A percentile compares a stretch with the other conserved stretches of the same genome.
Conservation (phyloP, 2,797 vertebrate genomes). For the Acipenser ruthenus region DNA sequence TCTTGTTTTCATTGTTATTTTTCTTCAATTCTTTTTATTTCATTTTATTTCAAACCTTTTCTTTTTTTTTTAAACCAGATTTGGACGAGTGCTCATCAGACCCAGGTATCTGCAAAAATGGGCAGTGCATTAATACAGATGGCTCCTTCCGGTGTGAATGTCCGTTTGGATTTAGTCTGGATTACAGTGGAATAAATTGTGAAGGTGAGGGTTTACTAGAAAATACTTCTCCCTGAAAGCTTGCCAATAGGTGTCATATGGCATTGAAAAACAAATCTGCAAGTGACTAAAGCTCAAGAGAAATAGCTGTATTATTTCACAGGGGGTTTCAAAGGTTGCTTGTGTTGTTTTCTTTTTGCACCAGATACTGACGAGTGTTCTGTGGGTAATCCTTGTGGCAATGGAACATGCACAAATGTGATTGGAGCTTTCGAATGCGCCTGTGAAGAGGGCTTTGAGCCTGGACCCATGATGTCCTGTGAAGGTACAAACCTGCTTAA, state of each 20-base stretch:
- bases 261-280: no score
- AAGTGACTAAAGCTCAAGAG: not conserved
- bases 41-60: not conserved
- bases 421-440: slow-evolving; percentile 91
- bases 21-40: not conserved
- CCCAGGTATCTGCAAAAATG: slow-evolving; percentile 80
- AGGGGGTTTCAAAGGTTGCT: not conserved
- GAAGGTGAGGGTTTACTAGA: slow-evolving; percentile 56
- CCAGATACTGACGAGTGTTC: slow-evolving; percentile 89
- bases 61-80: slow-evolving; percentile 51
- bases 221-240: no score
- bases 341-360: not conserved
- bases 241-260: not conserved
- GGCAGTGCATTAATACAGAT: slow-evolving; percentile 95
- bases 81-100: slow-evolving; percentile 80
- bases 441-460: slow-evolving; percentile 92
- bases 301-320: not conserved
- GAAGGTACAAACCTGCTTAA: slow-evolving; percentile 64
- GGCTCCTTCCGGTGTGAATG: slow-evolving; percentile 95
- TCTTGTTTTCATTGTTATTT: no score
- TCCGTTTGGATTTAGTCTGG: slow-evolving; percentile 77
- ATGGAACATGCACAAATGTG: slow-evolving; percentile 93
- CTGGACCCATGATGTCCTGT: slow-evolving; percentile 95
- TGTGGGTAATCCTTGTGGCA: slow-evolving; percentile 84
- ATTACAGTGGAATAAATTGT: slow-evolving; percentile 65